Percentiles rank a stretch among this genome's conserved stretches.
phyloP scores from a whole-genome alignment of 2,797 vertebrate species.

The Crossoptilon crossoptilon region DNA sequence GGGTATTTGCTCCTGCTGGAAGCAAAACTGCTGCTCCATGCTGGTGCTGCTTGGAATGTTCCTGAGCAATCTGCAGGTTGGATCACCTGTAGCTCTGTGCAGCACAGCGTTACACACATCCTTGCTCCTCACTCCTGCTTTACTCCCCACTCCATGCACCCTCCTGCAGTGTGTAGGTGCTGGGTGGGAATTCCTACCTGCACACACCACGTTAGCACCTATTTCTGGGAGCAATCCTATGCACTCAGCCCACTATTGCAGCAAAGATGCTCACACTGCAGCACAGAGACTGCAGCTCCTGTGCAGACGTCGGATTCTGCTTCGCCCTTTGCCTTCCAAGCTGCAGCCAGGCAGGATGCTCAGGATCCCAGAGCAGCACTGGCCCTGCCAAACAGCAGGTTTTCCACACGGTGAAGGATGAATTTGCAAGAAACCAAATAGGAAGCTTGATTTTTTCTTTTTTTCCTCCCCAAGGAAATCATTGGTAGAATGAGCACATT shows the following conservation, averaged over 20 bases:
- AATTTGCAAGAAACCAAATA: neutral
- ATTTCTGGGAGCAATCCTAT: neutral
- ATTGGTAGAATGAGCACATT: neutral
- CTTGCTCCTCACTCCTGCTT: neutral
- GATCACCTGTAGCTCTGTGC: rapidly evolving
- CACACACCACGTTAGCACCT: neutral
- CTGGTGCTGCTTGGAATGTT: neutral
- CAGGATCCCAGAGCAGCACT: neutral
- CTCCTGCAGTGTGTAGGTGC: neutral
- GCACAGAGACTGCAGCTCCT: neutral
- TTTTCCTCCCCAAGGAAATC: neutral
- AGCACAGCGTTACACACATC: rapidly evolving
- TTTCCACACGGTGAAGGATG: neutral
- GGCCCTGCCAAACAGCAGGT: neutral
- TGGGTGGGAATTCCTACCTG: neutral
- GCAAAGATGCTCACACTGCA: neutral
- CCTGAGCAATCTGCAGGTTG: neutral
- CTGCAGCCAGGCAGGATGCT: neutral
- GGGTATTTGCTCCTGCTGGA: neutral
- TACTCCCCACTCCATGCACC: neutral
- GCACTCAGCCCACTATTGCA: neutral
- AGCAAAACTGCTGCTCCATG: rapidly evolving
- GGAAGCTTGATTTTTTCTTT: neutral
- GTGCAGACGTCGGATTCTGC: rapidly evolving
- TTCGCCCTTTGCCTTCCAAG: neutral